These are phyloP conservation scores for Lepus americanus DNA, from an alignment of 2,113 vertebrate species.

Conservation along the genomic window DNA sequence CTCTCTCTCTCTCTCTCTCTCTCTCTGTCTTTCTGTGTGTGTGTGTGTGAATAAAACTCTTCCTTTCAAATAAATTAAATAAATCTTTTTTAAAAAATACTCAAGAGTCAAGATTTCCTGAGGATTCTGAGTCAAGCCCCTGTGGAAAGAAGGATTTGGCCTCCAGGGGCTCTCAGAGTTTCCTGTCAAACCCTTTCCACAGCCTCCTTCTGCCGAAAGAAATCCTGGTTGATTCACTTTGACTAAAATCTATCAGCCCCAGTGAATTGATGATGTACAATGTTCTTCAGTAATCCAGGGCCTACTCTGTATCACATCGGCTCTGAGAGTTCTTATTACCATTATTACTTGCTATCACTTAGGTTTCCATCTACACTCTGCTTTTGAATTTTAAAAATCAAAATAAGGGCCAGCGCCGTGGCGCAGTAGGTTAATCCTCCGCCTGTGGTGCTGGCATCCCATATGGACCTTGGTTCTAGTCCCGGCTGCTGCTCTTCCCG, in stretches of 20 bases:
- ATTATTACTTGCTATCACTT: background rate
- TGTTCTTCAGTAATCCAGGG: background rate
- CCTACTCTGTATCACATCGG: background rate
- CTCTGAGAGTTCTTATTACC: background rate
- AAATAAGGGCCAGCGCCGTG: background rate
- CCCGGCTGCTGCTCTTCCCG: too few species aligned
- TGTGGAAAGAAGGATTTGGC: background rate
- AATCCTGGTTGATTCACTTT: background rate
- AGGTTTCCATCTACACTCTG: background rate
- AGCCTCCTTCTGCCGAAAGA: background rate
- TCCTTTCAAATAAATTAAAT: too few species aligned
- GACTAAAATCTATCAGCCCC: background rate
- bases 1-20: too few species aligned
- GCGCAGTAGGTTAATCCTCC: too few species aligned
- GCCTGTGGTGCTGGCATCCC: too few species aligned
- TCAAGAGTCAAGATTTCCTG: background rate
- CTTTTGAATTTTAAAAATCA: conserved; percentile 3
- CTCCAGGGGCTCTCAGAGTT: background rate
- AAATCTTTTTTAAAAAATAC: too few species aligned
- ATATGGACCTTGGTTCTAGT: too few species aligned
- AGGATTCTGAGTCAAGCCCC: background rate
- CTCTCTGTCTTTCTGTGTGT: too few species aligned
- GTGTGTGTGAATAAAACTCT: too few species aligned
- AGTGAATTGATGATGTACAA: background rate
- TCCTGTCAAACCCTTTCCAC: background rate